These are phyloP conservation scores for Spizaetus ornatus DNA, from an alignment of 2,113 vertebrate species.

Conservation along the genomic window DNA sequence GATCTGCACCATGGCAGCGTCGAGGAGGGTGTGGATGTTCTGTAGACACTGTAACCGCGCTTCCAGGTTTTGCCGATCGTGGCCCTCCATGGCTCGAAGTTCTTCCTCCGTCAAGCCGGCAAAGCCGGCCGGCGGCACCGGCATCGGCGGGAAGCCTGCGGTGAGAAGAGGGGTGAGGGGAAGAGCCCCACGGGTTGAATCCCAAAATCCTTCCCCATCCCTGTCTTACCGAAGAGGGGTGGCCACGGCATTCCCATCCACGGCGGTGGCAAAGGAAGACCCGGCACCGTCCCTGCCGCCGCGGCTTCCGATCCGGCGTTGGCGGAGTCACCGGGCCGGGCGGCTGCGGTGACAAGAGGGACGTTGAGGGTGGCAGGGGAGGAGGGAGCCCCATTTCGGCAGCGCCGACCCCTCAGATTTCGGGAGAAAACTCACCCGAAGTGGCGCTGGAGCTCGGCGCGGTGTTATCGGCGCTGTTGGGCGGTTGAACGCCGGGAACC, in stretches of 20 bases:
- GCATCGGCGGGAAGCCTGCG: conserved; percentile 87
- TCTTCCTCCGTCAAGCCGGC: conserved; percentile 87
- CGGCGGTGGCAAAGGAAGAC: conserved; percentile 87
- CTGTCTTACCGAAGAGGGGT: conserved; percentile 82
- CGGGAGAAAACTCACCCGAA: neutral
- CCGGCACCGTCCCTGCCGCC: conserved; percentile 50
- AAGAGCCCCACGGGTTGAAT: no score
- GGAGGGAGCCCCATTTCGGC: no score
- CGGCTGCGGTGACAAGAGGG: neutral
- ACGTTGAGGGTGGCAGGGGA: neutral
- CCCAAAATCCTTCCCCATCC: neutral
- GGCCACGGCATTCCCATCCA: conserved; percentile 91
- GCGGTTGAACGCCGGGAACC: conserved; percentile 72
- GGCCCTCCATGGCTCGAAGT: conserved; percentile 87
- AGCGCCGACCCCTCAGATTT: rapidly evolving
- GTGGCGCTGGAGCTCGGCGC: neutral
- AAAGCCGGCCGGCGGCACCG: conserved; percentile 86
- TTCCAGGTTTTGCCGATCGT: conserved; percentile 88
- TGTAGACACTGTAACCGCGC: conserved; percentile 91
- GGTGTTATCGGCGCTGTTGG: conserved; percentile 27
- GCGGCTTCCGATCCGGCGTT: neutral
- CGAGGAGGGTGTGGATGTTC: conserved; percentile 93
- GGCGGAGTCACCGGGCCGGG: conserved; percentile 8
- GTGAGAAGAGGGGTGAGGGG: neutral
- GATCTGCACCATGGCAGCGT: conserved; percentile 95